Base-by-base conservation (phyloP, 1,140 invertebrate genomes). In the Orius laevigatus region DNA sequence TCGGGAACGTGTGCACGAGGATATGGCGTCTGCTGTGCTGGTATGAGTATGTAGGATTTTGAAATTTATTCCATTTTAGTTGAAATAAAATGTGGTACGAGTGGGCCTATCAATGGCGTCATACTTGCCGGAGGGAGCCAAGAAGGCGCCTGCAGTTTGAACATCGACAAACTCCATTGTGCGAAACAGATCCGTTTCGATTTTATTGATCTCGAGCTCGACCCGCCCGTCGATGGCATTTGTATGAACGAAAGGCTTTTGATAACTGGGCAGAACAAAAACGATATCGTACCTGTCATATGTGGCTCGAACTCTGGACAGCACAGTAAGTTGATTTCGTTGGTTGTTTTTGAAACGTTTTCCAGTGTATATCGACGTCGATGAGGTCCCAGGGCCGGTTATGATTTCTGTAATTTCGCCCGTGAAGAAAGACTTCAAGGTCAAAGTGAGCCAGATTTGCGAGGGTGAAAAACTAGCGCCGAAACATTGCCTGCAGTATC, bases 261-360 rank as follows among this genome's bases (percentile, higher is more conserved):
- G 2, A 68, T 84, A 15, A 72, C 72, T 1, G 79, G 79, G 9
- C 76, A 80, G 57, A 78, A 81, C 59, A 57, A 68, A 0, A 82
- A 82, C 55, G 73, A 69, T 48, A 58, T 72, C 5, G 65, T 83
- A 18, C 82, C 81, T 1, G 66, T 73, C 8, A 60, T 85, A 14
- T 85, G 82, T 61, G 82, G 82, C 18, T 70, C 76, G 31, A 84
- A 84, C 55, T 75, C 72, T 3, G 81, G 79, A 1, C 79, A 81
- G 61, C 81, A 84, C 58, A 62, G 81, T 85, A 65, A 68, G 66
- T 64, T 42, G 38, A 41, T n/a, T 12, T n/a, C n/a, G n/a, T n/a
- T n/a, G n/a, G n/a, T n/a, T n/a, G n/a, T n/a, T n/a, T n/a, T n/a
- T n/a, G n/a, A n/a, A n/a, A n/a, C 14, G 14, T 15, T 40, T 72